These are phyloP conservation scores for Gerris buenoi DNA, from an alignment of 1,140 invertebrate species.

Conservation along the genomic window DNA sequence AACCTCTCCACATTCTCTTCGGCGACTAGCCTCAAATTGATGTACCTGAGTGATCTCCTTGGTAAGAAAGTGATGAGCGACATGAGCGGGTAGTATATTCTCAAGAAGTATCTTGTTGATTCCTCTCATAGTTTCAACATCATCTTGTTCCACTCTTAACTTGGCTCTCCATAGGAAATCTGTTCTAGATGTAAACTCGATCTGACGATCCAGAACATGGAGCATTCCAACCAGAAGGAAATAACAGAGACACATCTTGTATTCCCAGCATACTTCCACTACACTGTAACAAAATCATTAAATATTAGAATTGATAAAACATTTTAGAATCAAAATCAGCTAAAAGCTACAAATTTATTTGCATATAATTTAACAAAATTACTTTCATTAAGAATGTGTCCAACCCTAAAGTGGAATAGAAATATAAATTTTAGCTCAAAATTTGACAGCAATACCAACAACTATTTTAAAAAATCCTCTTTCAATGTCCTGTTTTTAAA, in stretches of 20 bases:
- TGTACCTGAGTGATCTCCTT: neutral
- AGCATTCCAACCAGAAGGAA: conserved; percentile 41
- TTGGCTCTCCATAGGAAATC: conserved; percentile 79
- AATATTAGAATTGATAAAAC: no score
- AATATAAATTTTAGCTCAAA: no score
- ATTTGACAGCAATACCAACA: no score
- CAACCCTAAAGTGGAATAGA: no score
- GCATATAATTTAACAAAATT: no score
- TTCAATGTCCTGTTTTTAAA: no score
- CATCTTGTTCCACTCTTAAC: conserved; percentile 77
- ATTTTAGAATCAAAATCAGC: no score
- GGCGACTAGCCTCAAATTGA: no score
- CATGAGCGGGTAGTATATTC: conserved; percentile 91
- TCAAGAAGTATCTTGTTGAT: conserved; percentile 89
- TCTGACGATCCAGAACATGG: conserved; percentile 66
- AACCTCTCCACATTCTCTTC: no score
- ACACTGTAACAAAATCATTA: conserved; percentile 40
- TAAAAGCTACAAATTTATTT: no score
- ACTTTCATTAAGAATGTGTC: no score
- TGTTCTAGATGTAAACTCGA: conserved; percentile 69
- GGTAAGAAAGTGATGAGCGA: conserved; percentile 79
- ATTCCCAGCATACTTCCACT: conserved; percentile 43
- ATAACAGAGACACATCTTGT: conserved; percentile 44
- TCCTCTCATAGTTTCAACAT: conserved; percentile 76
- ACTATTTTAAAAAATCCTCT: no score